These are phyloP conservation scores for Chymomyza costata DNA, from an alignment of 1,140 invertebrate species.

Conservation along the genomic window DNA sequence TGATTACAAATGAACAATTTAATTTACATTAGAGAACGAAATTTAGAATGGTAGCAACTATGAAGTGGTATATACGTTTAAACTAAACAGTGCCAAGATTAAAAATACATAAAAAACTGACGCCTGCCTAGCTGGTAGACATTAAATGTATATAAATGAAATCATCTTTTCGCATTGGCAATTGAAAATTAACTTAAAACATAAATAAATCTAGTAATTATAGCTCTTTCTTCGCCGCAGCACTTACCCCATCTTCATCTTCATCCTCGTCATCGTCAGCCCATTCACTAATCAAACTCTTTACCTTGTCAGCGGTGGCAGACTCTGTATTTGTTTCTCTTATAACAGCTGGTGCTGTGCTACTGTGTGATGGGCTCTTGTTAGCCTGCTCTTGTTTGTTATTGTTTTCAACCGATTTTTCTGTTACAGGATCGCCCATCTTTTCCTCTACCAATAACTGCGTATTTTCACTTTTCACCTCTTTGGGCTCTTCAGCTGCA, in stretches of 20 bases:
- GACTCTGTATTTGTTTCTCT: not conserved
- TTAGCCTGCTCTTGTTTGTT: not conserved
- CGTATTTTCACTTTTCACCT: constrained; percentile 13
- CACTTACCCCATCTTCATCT: constrained; percentile 61
- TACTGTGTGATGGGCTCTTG: constrained; percentile 31
- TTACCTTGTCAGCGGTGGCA: constrained; percentile 41
- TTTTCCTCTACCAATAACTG: constrained; percentile 17
- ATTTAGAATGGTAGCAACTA: constrained; percentile 12
- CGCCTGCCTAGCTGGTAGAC: constrained; percentile 11
- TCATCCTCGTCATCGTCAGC: constrained; percentile 65
- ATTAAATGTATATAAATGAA: too few species aligned
- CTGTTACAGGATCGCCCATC: constrained; percentile 3
- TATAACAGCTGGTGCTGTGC: constrained; percentile 8
- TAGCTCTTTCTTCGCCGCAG: constrained; percentile 56
- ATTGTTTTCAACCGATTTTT: constrained; percentile 9
- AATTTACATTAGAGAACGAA: constrained; percentile 67
- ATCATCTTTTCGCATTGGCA: constrained; percentile 25
- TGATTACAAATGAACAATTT: constrained; percentile 26
- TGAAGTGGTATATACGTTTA: constrained; percentile 5
- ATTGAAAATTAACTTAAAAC: constrained; percentile 53
- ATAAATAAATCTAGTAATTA: constrained; percentile 73
- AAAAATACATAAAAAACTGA: too few species aligned
- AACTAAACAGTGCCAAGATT: too few species aligned
- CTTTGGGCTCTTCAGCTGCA: constrained; percentile 4
- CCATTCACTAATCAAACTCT: constrained; percentile 73